Percentiles rank a stretch among this genome's conserved stretches.
Evolutionary conservation across 1,140 invertebrate genomes (phyloP).

Genomic region (Neodiprion fabricii): DNA sequence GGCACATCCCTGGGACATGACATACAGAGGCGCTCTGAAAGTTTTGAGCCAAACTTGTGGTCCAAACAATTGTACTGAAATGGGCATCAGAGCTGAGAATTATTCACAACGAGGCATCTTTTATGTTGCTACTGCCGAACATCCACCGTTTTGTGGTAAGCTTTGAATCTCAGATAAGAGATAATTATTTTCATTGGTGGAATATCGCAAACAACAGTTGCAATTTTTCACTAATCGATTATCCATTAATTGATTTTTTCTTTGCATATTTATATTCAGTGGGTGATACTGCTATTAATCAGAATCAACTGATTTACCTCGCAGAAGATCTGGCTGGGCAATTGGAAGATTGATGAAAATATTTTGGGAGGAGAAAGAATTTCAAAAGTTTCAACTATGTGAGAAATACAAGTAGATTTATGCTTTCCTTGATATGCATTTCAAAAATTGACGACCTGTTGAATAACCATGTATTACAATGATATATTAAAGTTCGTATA

Average conservation of each 20-base stretch:
- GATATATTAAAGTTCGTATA: slow-evolving; percentile 5
- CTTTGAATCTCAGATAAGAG: not conserved
- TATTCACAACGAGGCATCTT: slow-evolving; percentile 45
- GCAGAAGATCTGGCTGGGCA: slow-evolving; percentile 19
- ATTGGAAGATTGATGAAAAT: slow-evolving; percentile 22
- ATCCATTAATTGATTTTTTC: no score
- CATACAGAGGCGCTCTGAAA: slow-evolving; percentile 49
- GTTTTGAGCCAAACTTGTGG: slow-evolving; percentile 34
- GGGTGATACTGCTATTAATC: slow-evolving; percentile 19
- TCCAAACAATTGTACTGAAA: slow-evolving; percentile 33
- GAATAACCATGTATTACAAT: not conserved
- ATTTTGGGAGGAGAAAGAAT: not conserved
- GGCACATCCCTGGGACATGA: slow-evolving; percentile 62
- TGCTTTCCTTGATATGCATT: slow-evolving; percentile 18
- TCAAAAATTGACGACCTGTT: not conserved
- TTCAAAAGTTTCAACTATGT: no score
- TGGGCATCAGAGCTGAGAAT: slow-evolving; percentile 42
- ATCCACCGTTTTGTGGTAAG: slow-evolving; percentile 48
- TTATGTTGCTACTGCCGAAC: slow-evolving; percentile 40
- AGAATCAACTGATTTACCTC: slow-evolving; percentile 27
- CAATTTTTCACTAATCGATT: not conserved
- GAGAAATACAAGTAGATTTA: slow-evolving; percentile 15
- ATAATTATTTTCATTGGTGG: not conserved
- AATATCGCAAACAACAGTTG: no score
- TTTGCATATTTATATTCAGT: slow-evolving; percentile 16